A percentile compares a stretch with the other conserved stretches of the same genome.
These are phyloP conservation scores for Ptychodera flava DNA, from an alignment of 35 echinoderm and acorn worm species.

Conservation along the genomic window DNA sequence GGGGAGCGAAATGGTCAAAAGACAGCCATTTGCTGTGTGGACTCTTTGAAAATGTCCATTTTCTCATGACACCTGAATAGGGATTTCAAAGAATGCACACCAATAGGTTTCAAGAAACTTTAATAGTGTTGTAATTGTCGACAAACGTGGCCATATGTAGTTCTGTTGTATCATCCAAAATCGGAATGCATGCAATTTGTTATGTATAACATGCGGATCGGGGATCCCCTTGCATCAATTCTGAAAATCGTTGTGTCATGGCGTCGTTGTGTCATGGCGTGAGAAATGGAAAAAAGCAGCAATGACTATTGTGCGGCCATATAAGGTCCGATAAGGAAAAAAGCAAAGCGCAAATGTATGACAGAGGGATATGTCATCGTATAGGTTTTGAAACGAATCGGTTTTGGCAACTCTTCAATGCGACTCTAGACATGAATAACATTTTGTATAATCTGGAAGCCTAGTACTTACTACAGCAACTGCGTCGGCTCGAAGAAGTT, in stretches of 20 bases:
- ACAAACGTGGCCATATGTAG: background rate
- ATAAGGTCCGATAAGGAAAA: background rate
- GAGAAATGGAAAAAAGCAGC: background rate
- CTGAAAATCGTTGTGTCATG: too few species aligned
- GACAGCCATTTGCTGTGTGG: background rate
- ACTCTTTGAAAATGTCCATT: background rate
- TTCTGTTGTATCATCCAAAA: too few species aligned
- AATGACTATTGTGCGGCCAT: background rate
- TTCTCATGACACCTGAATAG: background rate
- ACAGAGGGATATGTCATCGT: background rate
- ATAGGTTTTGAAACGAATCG: background rate
- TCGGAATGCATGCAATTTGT: too few species aligned
- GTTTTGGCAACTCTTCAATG: too few species aligned
- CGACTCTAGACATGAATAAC: too few species aligned
- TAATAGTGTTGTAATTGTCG: background rate
- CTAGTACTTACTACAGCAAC: conserved; percentile 72
- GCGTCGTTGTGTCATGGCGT: too few species aligned
- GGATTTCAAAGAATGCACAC: background rate
- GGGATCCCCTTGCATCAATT: too few species aligned
- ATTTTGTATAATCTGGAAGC: background rate
- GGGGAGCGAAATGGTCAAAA: background rate
- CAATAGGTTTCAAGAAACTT: background rate
- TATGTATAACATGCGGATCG: too few species aligned
- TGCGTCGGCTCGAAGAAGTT: conserved; percentile 59
- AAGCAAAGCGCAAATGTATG: background rate